Percentiles rank a stretch among this genome's conserved stretches.
Conservation (phyloP, 1,140 invertebrate genomes). For the Cyphomyrmex costatus region DNA sequence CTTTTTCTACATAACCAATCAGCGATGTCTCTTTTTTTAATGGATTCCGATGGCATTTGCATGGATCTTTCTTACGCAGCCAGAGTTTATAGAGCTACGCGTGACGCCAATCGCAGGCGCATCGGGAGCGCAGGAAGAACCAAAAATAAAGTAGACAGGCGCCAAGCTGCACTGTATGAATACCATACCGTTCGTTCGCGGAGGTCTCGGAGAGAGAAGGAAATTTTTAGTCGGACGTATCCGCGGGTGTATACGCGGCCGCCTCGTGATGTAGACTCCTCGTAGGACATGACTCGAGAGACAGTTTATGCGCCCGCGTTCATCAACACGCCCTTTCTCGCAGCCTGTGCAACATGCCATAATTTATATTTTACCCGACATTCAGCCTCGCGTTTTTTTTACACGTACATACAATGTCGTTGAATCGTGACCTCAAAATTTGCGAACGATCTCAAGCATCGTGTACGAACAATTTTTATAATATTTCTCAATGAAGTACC, state of each 20-base stretch:
- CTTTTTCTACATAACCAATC: conserved; percentile 13
- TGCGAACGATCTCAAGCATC: not conserved
- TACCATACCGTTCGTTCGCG: conserved; percentile 53
- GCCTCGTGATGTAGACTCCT: conserved; percentile 48
- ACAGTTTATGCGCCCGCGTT: conserved; percentile 34
- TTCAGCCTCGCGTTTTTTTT: not conserved
- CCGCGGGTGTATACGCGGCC: conserved; percentile 60
- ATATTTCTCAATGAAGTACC: not conserved
- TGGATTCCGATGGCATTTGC: conserved; percentile 52
- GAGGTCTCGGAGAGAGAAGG: conserved; percentile 60
- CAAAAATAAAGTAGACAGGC: conserved; percentile 82
- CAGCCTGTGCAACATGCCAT: not conserved
- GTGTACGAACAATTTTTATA: not conserved
- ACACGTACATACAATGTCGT: not conserved
- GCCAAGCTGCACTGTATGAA: conserved; percentile 69
- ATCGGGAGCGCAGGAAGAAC: conserved; percentile 77
- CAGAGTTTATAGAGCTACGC: conserved; percentile 67
- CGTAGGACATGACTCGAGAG: conserved; percentile 43
- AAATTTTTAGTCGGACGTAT: conserved; percentile 76
- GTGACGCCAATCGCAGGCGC: conserved; percentile 76
- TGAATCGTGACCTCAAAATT: conserved; percentile 12
- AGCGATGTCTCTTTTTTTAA: conserved; percentile 25
- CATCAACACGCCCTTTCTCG: conserved; percentile 55
- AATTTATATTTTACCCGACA: conserved; percentile 25
- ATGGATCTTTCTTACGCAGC: conserved; percentile 55